Conservation (phyloP, 2,797 vertebrate genomes). For the Meriones psammophilus region DNA sequence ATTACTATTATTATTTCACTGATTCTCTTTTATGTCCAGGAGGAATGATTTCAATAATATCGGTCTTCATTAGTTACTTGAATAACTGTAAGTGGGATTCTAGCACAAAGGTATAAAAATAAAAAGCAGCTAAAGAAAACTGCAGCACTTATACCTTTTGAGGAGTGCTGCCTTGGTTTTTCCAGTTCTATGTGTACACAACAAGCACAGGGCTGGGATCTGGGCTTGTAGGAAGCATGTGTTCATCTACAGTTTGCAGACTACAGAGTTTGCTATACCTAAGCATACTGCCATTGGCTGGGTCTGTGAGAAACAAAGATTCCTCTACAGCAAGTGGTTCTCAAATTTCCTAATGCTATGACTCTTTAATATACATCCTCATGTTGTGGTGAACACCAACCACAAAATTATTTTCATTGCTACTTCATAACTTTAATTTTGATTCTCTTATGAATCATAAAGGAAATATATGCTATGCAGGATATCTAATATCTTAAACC, state of each 20-base stretch:
- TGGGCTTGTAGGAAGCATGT: not conserved
- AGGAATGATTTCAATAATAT: not conserved
- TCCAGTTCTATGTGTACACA: not conserved
- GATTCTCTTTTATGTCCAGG: not conserved
- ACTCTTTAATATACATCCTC: not conserved
- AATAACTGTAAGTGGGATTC: not conserved
- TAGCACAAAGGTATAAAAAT: not conserved
- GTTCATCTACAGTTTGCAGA: not conserved
- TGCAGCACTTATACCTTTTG: not conserved
- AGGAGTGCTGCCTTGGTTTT: not conserved
- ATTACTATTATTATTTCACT: not conserved
- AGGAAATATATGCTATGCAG: not conserved
- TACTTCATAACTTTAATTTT: not conserved
- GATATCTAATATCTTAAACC: not conserved
- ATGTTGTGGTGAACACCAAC: not conserved
- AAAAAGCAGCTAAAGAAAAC: not conserved
- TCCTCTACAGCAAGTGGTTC: not conserved
- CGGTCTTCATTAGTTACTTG: not conserved
- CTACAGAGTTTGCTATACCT: not conserved
- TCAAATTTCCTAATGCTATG: not conserved
- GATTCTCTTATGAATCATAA: not conserved
- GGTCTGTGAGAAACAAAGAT: not conserved
- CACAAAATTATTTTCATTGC: not conserved
- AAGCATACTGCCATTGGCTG: not conserved
- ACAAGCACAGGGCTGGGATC: not conserved